A percentile compares a stretch with the other conserved stretches of the same genome.
Evolutionary conservation across 2,113 vertebrate genomes (phyloP).

Genomic region (Ammospiza caudacuta): DNA sequence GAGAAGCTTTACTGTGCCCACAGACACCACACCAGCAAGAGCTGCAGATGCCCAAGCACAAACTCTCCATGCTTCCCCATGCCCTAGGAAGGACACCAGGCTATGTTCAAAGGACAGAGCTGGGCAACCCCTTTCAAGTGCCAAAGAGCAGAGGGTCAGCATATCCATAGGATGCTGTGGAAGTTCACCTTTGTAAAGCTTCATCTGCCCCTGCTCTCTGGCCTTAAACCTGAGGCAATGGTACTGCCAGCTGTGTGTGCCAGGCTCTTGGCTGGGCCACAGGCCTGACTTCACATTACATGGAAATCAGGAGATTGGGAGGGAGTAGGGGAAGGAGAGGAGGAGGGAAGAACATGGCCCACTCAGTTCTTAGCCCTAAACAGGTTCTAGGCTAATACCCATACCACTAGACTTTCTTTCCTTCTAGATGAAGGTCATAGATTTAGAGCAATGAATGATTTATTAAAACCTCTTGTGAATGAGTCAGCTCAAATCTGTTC

Average conservation of each 20-base stretch:
- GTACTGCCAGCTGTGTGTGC: not conserved
- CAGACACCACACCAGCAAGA: not conserved
- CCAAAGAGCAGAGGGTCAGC: not conserved
- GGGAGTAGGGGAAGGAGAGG: not conserved
- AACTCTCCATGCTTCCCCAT: rapidly evolving
- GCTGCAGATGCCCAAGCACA: not conserved
- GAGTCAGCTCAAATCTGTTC: not conserved
- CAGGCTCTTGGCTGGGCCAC: not conserved
- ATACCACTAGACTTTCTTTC: not conserved
- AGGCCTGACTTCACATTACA: not conserved
- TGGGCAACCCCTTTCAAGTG: rapidly evolving
- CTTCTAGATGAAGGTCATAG: not conserved
- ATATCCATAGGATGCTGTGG: not conserved
- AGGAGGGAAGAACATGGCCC: not conserved
- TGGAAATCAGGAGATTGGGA: not conserved
- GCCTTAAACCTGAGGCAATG: not conserved
- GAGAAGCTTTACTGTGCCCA: not conserved
- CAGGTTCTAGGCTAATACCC: not conserved
- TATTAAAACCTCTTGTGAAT: not conserved
- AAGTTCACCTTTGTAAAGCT: not conserved
- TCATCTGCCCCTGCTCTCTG: not conserved
- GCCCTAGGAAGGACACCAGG: not conserved
- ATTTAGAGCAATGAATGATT: not conserved
- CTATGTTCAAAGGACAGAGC: not conserved
- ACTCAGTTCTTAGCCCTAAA: not conserved